A percentile compares a stretch with the other conserved stretches of the same genome.
These are phyloP conservation scores for Cataglyphis hispanica DNA, from an alignment of 1,140 invertebrate genomes.

Conservation along the genomic window DNA sequence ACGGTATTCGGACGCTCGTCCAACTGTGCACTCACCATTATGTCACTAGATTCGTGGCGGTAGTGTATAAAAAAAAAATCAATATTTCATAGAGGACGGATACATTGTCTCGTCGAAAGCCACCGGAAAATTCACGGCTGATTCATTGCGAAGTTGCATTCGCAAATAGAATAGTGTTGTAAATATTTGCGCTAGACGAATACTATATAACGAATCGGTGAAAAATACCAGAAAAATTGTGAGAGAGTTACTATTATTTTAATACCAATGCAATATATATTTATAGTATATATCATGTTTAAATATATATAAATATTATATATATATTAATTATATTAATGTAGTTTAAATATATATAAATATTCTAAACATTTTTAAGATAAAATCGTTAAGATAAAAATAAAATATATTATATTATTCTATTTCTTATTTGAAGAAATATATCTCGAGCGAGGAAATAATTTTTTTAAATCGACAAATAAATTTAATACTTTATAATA, in stretches of 20 bases:
- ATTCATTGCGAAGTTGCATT: constrained; percentile 45
- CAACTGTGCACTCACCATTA: constrained; percentile 39
- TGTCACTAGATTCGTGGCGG: constrained; percentile 43
- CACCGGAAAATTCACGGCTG: constrained; percentile 13
- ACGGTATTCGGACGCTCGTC: constrained; percentile 28
- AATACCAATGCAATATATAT: background rate
- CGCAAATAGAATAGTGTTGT: background rate
- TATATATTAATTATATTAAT: too few species aligned
- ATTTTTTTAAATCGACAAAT: background rate
- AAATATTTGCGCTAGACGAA: background rate
- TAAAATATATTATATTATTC: background rate
- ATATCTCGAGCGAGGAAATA: background rate
- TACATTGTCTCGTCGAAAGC: constrained; percentile 25
- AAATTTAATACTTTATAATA: background rate
- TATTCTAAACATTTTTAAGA: background rate
- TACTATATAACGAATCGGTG: background rate
- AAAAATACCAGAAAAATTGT: background rate
- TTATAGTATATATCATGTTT: background rate
- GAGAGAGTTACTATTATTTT: background rate
- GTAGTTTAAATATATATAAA: background rate
- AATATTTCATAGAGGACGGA: constrained; percentile 62
- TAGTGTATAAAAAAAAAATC: constrained; percentile 65
- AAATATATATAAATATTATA: background rate
- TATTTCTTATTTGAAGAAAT: background rate
- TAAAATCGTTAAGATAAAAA: background rate